These are phyloP conservation scores for Myotis findleyi DNA, from an alignment of 2,797 vertebrate genomes.

Conservation along the genomic window DNA sequence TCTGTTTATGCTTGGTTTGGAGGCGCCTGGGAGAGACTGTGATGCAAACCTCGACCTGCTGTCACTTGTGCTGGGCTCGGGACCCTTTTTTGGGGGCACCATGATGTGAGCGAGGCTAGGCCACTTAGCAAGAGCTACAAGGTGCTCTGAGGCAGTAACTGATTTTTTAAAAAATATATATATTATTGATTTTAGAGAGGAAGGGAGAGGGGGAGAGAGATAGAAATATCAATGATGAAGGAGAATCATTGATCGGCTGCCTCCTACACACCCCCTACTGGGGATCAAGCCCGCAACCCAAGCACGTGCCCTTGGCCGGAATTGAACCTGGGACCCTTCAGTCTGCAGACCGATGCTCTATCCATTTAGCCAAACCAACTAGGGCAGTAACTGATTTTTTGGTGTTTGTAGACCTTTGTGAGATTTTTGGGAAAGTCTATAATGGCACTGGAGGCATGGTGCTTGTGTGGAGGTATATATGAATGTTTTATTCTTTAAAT, in stretches of 20 bases:
- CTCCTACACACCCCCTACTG: too few relatives aligned
- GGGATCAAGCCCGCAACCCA: too few relatives aligned
- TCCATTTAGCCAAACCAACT: too few relatives aligned
- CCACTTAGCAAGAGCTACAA: not conserved
- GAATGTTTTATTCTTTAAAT: not conserved
- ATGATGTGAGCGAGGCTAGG: too few relatives aligned
- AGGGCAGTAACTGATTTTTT: not conserved
- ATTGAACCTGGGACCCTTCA: too few relatives aligned
- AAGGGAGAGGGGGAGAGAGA: too few relatives aligned
- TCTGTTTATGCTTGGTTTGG: not conserved
- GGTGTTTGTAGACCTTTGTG: not conserved
- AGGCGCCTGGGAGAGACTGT: not conserved
- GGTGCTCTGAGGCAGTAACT: not conserved
- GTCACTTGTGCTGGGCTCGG: not conserved
- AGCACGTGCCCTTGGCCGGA: too few relatives aligned
- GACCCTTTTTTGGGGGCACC: too few relatives aligned
- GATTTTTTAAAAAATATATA: not conserved
- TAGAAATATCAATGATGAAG: too few relatives aligned
- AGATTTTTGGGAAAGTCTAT: not conserved
- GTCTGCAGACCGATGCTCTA: too few relatives aligned
- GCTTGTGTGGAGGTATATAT: not conserved
- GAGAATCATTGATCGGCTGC: too few relatives aligned
- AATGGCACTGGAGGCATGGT: not conserved
- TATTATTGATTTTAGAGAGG: too few relatives aligned
- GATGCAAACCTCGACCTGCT: not conserved